Evolutionary conservation across 2,888 invertebrate species (phyloP), one percentile per base, ranked within the genome.

Genomic region (Aelia acuminata): DNA sequence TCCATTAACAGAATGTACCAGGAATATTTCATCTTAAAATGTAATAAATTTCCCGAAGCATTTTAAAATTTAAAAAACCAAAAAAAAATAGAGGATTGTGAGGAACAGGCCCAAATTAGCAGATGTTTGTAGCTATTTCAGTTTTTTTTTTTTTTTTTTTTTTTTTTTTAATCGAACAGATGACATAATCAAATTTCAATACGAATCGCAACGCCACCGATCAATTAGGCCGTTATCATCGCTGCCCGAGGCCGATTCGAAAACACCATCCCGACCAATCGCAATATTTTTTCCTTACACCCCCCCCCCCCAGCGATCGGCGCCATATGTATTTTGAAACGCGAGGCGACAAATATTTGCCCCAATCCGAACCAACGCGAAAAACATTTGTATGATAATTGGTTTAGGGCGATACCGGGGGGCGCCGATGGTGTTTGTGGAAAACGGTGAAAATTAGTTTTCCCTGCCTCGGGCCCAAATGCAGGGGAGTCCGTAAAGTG

Each of bases 371-470:
- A n/a, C n/a, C n/a, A n/a, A 80, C 20, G 43, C 84, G 88, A 87
- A 89, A 89, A 89, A 89, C 88, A 88, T 89, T 89, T 89, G 89
- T 89, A 89, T 89, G 88, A 88, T 89, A 89, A 89, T 89, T 89
- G 89, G 89, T 89, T 89, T 89, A 89, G 88, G 48, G 26, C 80
- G 18, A 70, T 70, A 70, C 20, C 35, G 31, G 11, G 31, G 11
- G 87, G 87, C 87, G 87, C 87, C 87, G 85, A 13, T 39, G 35
- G 47, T 87, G 87, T 87, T 87, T 87, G 87, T 87, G 87, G 63
- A 70, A 43, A n/a, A 47, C 53, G 87, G 80, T 47, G 80, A 80
- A 80, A 80, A 80, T 80, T 80, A 80, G 80, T 80, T 80, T 80
- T 80, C 13, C 80, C 43, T 43, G 22, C 10, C 22, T 5, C 39